phyloP scores from a whole-genome alignment of 1,140 invertebrate species.

The Chrysopa pallens region DNA sequence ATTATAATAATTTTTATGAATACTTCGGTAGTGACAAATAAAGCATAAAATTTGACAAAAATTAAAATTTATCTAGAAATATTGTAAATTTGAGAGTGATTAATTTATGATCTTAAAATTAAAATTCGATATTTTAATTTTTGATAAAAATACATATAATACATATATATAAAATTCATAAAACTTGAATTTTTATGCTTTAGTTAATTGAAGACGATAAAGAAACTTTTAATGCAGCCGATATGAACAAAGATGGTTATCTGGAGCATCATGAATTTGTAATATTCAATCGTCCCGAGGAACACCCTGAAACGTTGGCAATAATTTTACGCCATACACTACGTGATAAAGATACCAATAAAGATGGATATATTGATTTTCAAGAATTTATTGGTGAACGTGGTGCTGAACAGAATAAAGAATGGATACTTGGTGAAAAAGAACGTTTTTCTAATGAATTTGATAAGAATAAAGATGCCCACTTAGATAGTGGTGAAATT shows the following conservation, averaged over 20 bases:
- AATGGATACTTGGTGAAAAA: slow-evolving; percentile 69
- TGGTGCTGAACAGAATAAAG: slow-evolving; percentile 54
- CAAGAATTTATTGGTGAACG: slow-evolving; percentile 67
- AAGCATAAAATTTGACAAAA: no score
- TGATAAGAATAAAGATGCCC: slow-evolving; percentile 75
- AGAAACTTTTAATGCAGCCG: slow-evolving; percentile 70
- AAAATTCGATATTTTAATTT: no score
- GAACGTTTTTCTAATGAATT: slow-evolving; percentile 80
- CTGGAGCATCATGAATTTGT: slow-evolving; percentile 69
- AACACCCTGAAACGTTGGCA: slow-evolving; percentile 75
- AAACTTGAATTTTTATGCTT: slow-evolving; percentile 8
- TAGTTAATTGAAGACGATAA: slow-evolving; percentile 62
- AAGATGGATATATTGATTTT: slow-evolving; percentile 67
- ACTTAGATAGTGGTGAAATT: slow-evolving; percentile 63
- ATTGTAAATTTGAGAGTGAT: no score
- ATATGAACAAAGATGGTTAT: slow-evolving; percentile 63
- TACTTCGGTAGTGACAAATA: no score
- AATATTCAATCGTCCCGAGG: slow-evolving; percentile 85
- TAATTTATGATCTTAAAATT: no score
- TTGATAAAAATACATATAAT: no score
- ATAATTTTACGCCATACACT: slow-evolving; percentile 69
- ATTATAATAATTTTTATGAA: no score
- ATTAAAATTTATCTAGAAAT: no score
- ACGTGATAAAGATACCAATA: slow-evolving; percentile 67
- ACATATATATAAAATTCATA: no score